Evolutionary conservation across 2,888 invertebrate species (phyloP), one percentile per base, ranked within the genome.

Genomic region (Platycnemis pennipes): DNA sequence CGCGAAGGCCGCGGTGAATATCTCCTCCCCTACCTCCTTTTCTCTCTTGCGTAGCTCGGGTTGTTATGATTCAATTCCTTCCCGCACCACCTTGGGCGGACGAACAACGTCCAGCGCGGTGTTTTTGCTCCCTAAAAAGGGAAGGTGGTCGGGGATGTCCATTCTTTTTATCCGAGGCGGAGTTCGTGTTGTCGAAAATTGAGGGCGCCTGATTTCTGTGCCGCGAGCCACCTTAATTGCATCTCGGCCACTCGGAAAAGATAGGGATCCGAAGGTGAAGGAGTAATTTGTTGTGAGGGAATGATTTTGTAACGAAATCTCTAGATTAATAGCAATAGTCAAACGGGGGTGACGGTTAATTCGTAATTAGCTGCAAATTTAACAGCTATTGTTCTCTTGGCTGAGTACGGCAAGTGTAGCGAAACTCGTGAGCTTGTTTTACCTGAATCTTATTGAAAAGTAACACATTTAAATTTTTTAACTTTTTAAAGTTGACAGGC

Each of bases 231-330:
- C 77, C 77, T 31, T 77, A 77, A 77, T 77, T 77, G 77, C 37
- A 77, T 77, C 37, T 77, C 31, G 37, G 77, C 77, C 37, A 37
- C 77, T 77, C 37, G 31, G 31, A 8, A 13, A 8, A 37, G 77
- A 77, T 77, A 77, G 77, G 31, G 8, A 77, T 77, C 77, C 37
- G 37, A 77, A 77, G 77, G 77, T 77, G 77, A 77, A 31, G 77
- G 26, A n/a, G 77, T 37, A 31, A 77, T 77, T 77, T 77, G 1
- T 37, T 77, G 13, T 7, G 2, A 11, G 37, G 77, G 31, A 37
- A 37, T 31, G 77, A 31, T 77, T 69, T 77, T 77, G 8, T n/a
- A 26, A 63, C 22, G 26, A 31, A n/a, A 31, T 13, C 8, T 77
- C 0, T 77, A 77, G 37, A 77, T 77, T 77, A 77, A 37, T 77